Conservation (phyloP, 2,797 vertebrate species). For the Characodon lateralis region DNA sequence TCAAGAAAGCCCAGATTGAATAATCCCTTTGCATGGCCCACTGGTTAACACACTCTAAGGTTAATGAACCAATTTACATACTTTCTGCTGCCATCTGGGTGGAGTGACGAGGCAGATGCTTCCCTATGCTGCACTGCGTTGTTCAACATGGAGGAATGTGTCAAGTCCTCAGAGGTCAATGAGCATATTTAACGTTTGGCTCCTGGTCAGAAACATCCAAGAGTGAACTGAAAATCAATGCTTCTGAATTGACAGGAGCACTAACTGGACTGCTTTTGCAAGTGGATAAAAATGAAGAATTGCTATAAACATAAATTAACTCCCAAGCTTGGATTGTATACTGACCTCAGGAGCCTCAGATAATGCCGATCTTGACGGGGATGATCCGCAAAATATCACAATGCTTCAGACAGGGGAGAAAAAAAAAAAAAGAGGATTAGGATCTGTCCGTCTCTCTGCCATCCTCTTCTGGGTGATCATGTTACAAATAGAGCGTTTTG, state of each 20-base stretch:
- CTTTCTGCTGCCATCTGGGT: constrained; percentile 76
- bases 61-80: constrained; percentile 85
- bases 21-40: constrained; percentile 70
- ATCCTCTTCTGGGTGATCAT: constrained; percentile 61
- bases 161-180: constrained; percentile 49
- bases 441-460: constrained; percentile 43
- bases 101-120: constrained; percentile 72
- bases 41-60: constrained; percentile 79
- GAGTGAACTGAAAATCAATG: constrained; percentile 27
- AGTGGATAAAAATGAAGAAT: constrained; percentile 10
- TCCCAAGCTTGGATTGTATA: constrained; percentile 20
- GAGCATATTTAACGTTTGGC: constrained; percentile 45
- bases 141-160: constrained; percentile 64
- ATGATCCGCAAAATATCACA: constrained; percentile 26
- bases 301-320: constrained; percentile 34
- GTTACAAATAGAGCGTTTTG: constrained; percentile 64
- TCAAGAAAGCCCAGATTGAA: constrained; percentile 71
- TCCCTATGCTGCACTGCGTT: constrained; percentile 46
- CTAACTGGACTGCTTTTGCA: background rate
- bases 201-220: constrained; percentile 35
- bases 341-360: constrained; percentile 27
- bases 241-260: constrained; percentile 9
- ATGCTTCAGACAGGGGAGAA: constrained; percentile 11
- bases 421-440: constrained; percentile 48
- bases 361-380: constrained; percentile 39